phyloP scores from a whole-genome alignment of 2,113 vertebrate genomes.

The Lampris megalopsis region DNA sequence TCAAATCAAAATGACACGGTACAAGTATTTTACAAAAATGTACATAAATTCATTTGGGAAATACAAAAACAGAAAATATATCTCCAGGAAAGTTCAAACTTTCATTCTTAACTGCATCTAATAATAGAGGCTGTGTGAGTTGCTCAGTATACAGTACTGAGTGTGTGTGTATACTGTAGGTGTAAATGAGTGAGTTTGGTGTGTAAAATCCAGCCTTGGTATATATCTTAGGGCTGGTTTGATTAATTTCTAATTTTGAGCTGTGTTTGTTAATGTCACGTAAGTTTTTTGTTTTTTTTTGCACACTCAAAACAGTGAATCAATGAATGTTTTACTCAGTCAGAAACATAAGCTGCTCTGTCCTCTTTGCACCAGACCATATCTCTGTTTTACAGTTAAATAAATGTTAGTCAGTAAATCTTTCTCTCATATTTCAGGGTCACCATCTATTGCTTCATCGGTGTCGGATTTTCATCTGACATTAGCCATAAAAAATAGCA shows the following conservation, averaged over 20 bases:
- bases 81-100: slow-evolving; percentile 11
- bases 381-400: not conserved
- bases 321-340: not conserved
- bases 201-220: too few species aligned
- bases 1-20: not conserved
- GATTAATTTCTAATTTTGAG: not conserved
- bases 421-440: not conserved
- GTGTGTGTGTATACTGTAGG: too few species aligned
- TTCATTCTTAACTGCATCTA: slow-evolving; percentile 9
- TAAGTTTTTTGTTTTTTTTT: too few species aligned
- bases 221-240: too few species aligned
- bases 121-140: not conserved
- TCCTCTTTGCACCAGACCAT: not conserved
- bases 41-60: slow-evolving; percentile 25
- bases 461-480: too few species aligned
- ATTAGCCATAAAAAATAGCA: too few species aligned
- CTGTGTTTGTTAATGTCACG: not conserved
- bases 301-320: not conserved
- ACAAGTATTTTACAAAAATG: slow-evolving; percentile 36
- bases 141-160: too few species aligned
- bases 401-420: not conserved
- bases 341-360: not conserved
- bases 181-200: too few species aligned
- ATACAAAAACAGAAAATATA: slow-evolving; percentile 22
- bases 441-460: not conserved